A percentile compares a stretch with the other conserved stretches of the same genome.
These are phyloP conservation scores for Orycteropus afer DNA, from an alignment of 2,113 vertebrate species.

Conservation along the genomic window DNA sequence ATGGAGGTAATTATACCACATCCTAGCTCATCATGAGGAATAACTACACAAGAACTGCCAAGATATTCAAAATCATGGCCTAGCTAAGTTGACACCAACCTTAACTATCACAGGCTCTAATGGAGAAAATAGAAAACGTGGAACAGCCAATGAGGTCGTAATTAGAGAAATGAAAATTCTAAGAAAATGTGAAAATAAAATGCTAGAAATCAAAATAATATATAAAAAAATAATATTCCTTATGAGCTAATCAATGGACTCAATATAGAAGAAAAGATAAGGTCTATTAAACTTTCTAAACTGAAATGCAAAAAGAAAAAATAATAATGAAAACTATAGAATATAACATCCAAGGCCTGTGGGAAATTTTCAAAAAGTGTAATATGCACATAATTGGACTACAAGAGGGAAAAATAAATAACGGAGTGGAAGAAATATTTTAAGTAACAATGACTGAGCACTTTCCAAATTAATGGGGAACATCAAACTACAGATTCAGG, in stretches of 20 bases:
- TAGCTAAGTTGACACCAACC: no score
- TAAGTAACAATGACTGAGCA: neutral
- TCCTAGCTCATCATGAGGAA: no score
- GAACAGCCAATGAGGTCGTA: neutral
- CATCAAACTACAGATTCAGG: neutral
- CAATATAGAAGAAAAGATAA: neutral
- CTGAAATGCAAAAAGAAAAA: neutral
- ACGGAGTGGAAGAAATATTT: neutral
- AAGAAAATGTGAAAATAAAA: neutral
- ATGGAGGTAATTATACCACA: no score
- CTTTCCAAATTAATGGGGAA: neutral
- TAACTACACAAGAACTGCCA: no score
- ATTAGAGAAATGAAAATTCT: neutral
- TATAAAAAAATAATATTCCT: neutral
- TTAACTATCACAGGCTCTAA: no score
- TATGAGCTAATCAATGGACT: neutral
- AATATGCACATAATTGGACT: neutral
- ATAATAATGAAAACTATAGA: neutral
- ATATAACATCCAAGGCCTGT: neutral
- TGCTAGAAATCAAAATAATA: neutral
- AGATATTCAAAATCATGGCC: no score
- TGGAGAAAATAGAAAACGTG: no score
- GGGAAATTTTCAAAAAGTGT: neutral
- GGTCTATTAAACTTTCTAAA: neutral
- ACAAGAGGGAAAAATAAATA: neutral